These are phyloP conservation scores for Cyclopterus lumpus DNA, from an alignment of 2,797 vertebrate genomes.

Conservation along the genomic window DNA sequence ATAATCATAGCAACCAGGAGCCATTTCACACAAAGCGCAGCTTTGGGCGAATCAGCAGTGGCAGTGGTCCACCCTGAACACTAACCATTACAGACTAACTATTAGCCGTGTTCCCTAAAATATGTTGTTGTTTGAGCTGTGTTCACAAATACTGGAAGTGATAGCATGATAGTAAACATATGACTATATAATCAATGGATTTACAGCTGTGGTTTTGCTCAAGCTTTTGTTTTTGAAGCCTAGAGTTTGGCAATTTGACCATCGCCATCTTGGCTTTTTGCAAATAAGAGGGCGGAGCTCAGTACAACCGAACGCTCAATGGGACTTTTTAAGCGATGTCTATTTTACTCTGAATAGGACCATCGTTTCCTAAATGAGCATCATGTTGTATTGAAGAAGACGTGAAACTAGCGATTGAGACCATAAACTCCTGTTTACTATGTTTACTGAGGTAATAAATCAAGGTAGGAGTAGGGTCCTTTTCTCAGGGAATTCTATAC, in stretches of 20 bases:
- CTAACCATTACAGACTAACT: neutral
- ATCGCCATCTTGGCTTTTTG: neutral
- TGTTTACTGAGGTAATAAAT: neutral
- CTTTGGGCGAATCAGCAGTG: neutral
- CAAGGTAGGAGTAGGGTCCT: neutral
- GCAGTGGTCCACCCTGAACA: neutral
- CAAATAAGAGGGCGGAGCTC: neutral
- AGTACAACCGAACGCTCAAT: neutral
- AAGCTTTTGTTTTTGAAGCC: neutral
- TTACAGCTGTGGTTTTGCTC: neutral
- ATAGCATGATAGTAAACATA: neutral
- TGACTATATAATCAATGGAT: neutral
- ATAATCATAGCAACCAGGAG: conserved; percentile 1
- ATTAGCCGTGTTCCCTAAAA: neutral
- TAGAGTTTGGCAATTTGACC: neutral
- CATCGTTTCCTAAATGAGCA: neutral
- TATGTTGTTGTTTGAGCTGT: neutral
- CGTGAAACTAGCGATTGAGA: neutral
- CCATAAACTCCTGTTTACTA: neutral
- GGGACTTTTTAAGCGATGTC: neutral
- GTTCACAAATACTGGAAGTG: neutral
- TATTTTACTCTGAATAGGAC: neutral
- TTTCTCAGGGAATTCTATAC: neutral
- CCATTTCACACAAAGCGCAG: neutral
- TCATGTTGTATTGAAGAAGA: neutral